Percentiles rank a stretch among this genome's conserved stretches.
Conservation (phyloP, 2,888 invertebrate genomes). For the Nomada lathburiana region DNA sequence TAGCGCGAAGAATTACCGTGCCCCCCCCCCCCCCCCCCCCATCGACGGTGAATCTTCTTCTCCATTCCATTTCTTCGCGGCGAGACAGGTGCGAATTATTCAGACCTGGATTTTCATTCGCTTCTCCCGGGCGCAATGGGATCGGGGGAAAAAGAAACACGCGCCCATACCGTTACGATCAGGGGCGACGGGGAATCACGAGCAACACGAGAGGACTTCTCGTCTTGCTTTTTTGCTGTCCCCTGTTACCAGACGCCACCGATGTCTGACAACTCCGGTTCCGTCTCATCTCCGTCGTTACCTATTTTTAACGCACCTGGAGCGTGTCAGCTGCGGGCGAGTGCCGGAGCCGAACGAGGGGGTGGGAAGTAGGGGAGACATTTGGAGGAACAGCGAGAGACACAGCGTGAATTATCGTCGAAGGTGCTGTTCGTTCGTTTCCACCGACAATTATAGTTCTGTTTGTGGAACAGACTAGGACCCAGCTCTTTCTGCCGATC, state of each 20-base stretch:
- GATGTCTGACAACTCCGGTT: constrained; percentile 61
- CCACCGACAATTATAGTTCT: constrained; percentile 63
- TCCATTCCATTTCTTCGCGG: constrained; percentile 16
- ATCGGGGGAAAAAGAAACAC: not conserved
- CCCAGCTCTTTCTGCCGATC: constrained; percentile 27
- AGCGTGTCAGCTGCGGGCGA: constrained; percentile 56
- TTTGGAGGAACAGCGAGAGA: not conserved
- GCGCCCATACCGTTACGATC: not conserved
- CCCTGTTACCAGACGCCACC: constrained; percentile 60
- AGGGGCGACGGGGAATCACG: not conserved
- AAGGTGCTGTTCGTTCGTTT: constrained; percentile 43
- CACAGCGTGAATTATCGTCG: constrained; percentile 64
- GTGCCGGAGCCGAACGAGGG: constrained; percentile 13
- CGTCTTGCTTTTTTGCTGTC: constrained; percentile 45
- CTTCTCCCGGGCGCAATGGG: not conserved
- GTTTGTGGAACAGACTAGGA: constrained; percentile 46
- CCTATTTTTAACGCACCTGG: constrained; percentile 68
- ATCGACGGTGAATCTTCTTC: constrained; percentile 32
- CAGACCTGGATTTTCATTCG: constrained; percentile 42
- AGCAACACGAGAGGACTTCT: constrained; percentile 29
- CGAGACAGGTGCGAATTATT: constrained; percentile 51
- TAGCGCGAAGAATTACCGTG: not conserved
- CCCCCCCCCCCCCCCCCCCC: constrained; percentile 2
- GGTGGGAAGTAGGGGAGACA: not conserved
- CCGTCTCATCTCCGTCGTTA: constrained; percentile 63